Evolutionary conservation across 2,797 vertebrate species (phyloP).

Genomic region (Vultur gryphus): DNA sequence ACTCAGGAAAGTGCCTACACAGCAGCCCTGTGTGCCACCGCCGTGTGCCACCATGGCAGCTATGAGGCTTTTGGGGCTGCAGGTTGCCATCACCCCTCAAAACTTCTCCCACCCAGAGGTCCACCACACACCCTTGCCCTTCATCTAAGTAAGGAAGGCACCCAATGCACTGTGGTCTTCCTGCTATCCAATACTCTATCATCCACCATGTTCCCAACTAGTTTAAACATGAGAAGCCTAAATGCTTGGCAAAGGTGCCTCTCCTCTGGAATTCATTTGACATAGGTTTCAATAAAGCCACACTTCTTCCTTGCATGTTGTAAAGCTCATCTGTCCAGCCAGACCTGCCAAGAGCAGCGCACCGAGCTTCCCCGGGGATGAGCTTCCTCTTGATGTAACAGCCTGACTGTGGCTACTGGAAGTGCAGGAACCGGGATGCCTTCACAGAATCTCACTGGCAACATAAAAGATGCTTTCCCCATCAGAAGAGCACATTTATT

Average conservation of each 20-base stretch:
- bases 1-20: background rate
- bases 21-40: background rate
- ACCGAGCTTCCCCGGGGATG: background rate
- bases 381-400: background rate
- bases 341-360: background rate
- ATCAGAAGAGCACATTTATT: background rate
- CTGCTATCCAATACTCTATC: background rate
- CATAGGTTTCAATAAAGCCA: background rate
- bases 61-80: background rate
- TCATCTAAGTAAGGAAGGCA: background rate
- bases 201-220: background rate
- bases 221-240: background rate
- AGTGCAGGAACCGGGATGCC: background rate
- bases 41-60: accelerated
- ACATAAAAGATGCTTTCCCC: background rate
- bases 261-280: background rate
- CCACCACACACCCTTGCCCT: accelerated
- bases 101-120: background rate
- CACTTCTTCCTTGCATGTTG: background rate
- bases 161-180: accelerated
- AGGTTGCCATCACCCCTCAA: background rate
- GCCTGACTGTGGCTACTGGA: background rate
- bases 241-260: background rate
- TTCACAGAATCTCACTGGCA: background rate
- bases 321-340: background rate